A percentile compares a stretch with the other conserved stretches of the same genome.
Evolutionary conservation across 2,888 invertebrate species (phyloP).

Genomic region (Perizoma affinitatum): DNA sequence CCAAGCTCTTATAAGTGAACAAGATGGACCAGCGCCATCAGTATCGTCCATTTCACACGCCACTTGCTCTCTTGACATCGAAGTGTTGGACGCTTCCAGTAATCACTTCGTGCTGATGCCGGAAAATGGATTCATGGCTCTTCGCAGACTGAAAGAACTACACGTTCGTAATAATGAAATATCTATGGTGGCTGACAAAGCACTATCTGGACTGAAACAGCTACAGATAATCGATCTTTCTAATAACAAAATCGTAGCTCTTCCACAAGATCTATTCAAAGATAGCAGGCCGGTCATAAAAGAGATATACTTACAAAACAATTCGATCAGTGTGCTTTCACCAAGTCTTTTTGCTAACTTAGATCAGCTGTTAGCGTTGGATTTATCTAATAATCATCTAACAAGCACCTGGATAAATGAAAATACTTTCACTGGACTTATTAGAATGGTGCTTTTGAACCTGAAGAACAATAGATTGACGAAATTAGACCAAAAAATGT

Average conservation of each 20-base stretch:
- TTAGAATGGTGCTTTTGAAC: constrained; percentile 93
- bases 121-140: constrained; percentile 91
- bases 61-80: constrained; percentile 91
- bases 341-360: constrained; percentile 94
- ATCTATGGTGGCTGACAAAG: constrained; percentile 93
- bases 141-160: constrained; percentile 90
- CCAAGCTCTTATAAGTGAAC: constrained; percentile 86
- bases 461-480: constrained; percentile 93
- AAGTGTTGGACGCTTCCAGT: constrained; percentile 91
- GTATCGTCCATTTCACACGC: constrained; percentile 70
- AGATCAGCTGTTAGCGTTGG: constrained; percentile 91
- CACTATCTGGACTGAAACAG: constrained; percentile 91
- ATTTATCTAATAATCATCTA: constrained; percentile 93
- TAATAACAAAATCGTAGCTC: constrained; percentile 94
- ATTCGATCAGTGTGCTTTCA: constrained; percentile 93
- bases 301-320: constrained; percentile 95
- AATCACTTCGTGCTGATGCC: constrained; percentile 94
- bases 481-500: constrained; percentile 92
- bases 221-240: constrained; percentile 94
- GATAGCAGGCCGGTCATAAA: constrained; percentile 91
- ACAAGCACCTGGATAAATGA: constrained; percentile 94
- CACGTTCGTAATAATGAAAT: constrained; percentile 95
- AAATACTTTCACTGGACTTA: constrained; percentile 93
- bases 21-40: constrained; percentile 76
- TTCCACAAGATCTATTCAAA: constrained; percentile 93